A percentile compares a stretch with the other conserved stretches of the same genome.
phyloP scores from a whole-genome alignment of 2,797 vertebrate genomes.

The Epinephelus awoara region DNA sequence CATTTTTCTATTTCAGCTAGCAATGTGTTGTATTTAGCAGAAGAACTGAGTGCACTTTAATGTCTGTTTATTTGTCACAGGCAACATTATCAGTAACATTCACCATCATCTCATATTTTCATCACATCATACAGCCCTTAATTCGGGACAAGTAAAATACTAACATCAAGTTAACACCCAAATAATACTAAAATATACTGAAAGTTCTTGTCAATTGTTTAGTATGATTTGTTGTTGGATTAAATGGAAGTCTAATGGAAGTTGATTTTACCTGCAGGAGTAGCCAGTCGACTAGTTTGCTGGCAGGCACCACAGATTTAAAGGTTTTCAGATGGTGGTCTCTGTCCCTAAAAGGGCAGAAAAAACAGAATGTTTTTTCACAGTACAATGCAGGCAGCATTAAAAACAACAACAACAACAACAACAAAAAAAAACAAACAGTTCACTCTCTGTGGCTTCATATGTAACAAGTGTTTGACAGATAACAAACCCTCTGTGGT shows the following conservation, averaged over 20 bases:
- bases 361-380: constrained; percentile 19
- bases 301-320: constrained; percentile 95
- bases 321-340: constrained; percentile 98
- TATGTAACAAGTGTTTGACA: background rate
- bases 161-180: background rate
- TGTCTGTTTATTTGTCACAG: no score
- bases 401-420: background rate
- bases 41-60: no score
- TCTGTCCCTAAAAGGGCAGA: constrained; percentile 87
- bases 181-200: background rate
- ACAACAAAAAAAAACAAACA: background rate
- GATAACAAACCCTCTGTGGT: constrained; percentile 23
- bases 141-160: background rate
- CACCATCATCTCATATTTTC: no score
- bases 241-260: background rate
- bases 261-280: constrained; percentile 91
- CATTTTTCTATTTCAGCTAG: no score
- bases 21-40: no score
- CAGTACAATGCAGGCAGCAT: background rate
- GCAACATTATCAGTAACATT: no score
- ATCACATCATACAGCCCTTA: no score
- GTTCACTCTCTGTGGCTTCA: background rate
- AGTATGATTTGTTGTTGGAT: background rate
- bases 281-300: constrained; percentile 97
- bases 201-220: background rate